phyloP scores from a whole-genome alignment of 92 coral and sea anemone genomes.

The Palythoa heliodiscus region DNA sequence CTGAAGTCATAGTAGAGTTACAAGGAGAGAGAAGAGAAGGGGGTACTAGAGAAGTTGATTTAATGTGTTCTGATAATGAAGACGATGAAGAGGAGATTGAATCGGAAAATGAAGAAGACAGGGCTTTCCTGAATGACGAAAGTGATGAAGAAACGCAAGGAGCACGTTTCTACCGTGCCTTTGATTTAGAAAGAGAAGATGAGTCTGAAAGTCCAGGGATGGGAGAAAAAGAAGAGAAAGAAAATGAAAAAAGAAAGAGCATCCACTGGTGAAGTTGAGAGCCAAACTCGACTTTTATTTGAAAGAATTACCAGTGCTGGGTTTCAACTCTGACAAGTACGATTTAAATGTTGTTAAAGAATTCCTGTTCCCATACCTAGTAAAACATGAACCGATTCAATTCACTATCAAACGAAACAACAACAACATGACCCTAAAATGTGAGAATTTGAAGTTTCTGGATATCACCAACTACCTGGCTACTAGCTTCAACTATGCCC shows the following conservation, averaged over 20 bases:
- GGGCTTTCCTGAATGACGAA: not conserved
- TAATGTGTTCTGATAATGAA: not conserved
- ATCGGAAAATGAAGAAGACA: slow-evolving; percentile 4
- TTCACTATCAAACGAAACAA: not conserved
- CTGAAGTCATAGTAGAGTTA: too few species aligned
- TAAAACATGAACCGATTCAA: not conserved
- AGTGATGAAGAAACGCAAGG: not conserved
- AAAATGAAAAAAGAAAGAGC: not conserved
- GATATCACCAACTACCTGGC: slow-evolving; percentile 61
- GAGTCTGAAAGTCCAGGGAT: not conserved
- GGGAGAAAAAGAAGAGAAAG: not conserved
- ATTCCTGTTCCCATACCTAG: slow-evolving; percentile 1
- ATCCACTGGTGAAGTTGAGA: not conserved
- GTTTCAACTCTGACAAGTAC: slow-evolving; percentile 28
- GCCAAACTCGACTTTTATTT: not conserved
- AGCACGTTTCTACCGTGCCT: not conserved
- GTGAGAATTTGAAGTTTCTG: slow-evolving; percentile 43
- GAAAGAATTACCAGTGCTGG: slow-evolving; percentile 21
- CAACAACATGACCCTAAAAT: slow-evolving; percentile 26
- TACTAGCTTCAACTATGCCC: slow-evolving; percentile 52
- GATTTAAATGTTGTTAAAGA: slow-evolving; percentile 10
- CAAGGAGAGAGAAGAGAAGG: too few species aligned
- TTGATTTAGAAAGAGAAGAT: not conserved
- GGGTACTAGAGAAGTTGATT: not conserved
- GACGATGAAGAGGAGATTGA: not conserved